Conservation (phyloP, 2,113 vertebrate genomes). For the Regulus satrapa region DNA sequence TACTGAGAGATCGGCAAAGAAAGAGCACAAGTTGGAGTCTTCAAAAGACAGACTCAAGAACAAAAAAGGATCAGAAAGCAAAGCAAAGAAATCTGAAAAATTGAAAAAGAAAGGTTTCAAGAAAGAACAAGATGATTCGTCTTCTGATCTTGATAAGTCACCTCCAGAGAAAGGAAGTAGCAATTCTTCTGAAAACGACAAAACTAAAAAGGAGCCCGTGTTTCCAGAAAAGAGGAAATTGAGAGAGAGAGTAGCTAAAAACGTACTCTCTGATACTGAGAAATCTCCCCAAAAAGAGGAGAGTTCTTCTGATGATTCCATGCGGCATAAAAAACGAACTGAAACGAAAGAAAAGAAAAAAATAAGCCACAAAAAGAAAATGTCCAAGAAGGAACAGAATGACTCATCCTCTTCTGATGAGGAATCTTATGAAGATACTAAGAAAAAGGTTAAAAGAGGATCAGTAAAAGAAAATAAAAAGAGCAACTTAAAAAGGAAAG, state of each 20-base stretch:
- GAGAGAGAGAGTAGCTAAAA: slow-evolving; percentile 55
- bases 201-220: slow-evolving; percentile 3
- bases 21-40: slow-evolving; percentile 51
- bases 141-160: slow-evolving; percentile 57
- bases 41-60: slow-evolving; percentile 3
- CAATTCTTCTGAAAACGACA: slow-evolving; percentile 69
- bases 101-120: slow-evolving; percentile 51
- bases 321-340: slow-evolving; percentile 13
- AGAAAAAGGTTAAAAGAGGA: slow-evolving; percentile 67
- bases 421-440: slow-evolving; percentile 64
- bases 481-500: slow-evolving; percentile 66
- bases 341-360: slow-evolving; percentile 69
- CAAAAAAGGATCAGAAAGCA: slow-evolving; percentile 16
- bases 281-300: slow-evolving; percentile 66
- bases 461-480: slow-evolving; percentile 60
- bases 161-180: slow-evolving; percentile 51
- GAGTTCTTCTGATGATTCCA: slow-evolving; percentile 54
- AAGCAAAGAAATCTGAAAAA: slow-evolving; percentile 58
- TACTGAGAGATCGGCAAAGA: slow-evolving; percentile 48
- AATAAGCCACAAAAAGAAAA: slow-evolving; percentile 67
- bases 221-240: slow-evolving; percentile 44
- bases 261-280: slow-evolving; percentile 64
- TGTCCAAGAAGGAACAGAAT: slow-evolving; percentile 48
- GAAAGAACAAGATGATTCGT: slow-evolving; percentile 54
- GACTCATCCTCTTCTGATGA: slow-evolving; percentile 75